Evolutionary conservation across 2,113 vertebrate genomes (phyloP).

Genomic region (Pachyramphus minor): DNA sequence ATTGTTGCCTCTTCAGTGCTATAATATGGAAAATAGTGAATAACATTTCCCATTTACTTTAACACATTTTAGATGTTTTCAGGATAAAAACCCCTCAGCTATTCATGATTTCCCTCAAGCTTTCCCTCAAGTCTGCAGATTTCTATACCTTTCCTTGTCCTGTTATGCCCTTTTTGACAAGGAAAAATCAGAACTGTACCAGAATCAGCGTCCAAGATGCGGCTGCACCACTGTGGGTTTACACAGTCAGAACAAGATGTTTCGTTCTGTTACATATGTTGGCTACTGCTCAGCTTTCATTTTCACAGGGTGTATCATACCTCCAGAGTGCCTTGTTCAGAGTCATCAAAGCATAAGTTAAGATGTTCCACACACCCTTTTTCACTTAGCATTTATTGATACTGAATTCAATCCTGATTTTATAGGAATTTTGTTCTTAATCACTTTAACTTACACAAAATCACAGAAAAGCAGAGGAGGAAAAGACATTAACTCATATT

Average conservation of each 20-base stretch:
- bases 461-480: not conserved
- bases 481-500: not conserved
- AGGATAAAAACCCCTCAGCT: not conserved
- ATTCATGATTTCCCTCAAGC: not conserved
- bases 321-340: not conserved
- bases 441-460: not conserved
- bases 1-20: not conserved
- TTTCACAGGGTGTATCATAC: not conserved
- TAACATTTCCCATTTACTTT: not conserved
- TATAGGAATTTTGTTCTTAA: not conserved
- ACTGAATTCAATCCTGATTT: not conserved
- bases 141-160: not conserved
- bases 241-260: not conserved
- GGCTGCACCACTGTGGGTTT: not conserved
- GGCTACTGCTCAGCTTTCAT: not conserved
- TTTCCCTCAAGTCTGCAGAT: not conserved
- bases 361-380: not conserved
- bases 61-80: not conserved
- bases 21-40: not conserved
- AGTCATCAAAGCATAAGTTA: not conserved
- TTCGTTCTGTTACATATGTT: rapidly evolving
- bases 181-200: not conserved
- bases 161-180: not conserved
- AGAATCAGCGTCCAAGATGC: not conserved
- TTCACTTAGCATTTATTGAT: not conserved